Base-by-base conservation (phyloP, 2,797 vertebrate species). In the Peromyscus eremicus region DNA sequence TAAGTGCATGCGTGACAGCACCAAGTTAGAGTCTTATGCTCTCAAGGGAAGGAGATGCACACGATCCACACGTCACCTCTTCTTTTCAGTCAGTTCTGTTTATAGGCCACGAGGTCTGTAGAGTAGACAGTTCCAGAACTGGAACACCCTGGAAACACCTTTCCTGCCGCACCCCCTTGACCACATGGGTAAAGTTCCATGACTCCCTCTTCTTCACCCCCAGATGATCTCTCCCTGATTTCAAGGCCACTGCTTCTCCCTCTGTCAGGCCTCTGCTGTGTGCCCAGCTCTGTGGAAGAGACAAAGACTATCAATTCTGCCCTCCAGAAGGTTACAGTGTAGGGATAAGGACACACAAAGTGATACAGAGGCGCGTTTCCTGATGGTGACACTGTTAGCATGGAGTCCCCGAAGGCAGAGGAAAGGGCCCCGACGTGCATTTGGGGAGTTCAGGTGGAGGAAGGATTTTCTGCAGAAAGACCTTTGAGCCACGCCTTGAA, bases 51-150 rank as follows among this genome's bases (percentile, higher is more conserved):
- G 71, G 77, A 52, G 21, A 90, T 17, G 11, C 29, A 16, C 23
- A 23, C 16, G 62, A 88, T 27, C 57, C 75, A 49, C 0, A 3
- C n/a, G 23, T 25, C 29, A 34, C 46, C 46, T 29, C 55, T 83
- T 76, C 55, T 71, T 96, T 94, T 68, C 19, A 73, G 64, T 55
- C 40, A 25, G 4, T 90, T 94, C 62, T 94, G 37, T 89, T 77
- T 60, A 19, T 49, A 55, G 49, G 34, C 73, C 91, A 49, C 12
- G 79, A 68, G 25, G 77, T 93, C 19, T 77, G 70, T 3, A 68
- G 89, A 82, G 40, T 89, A 92, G 49, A 46, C 37, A 5, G 86
- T 77, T 93, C 92, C 62, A 94, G 89, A 89, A 55, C 43, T 88
- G 93, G 71, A 55, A 4, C 49, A 91, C 55, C 60, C 68, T 43